These are phyloP conservation scores for Diarsia brunnea DNA, from an alignment of 2,888 invertebrate species.

Conservation along the genomic window DNA sequence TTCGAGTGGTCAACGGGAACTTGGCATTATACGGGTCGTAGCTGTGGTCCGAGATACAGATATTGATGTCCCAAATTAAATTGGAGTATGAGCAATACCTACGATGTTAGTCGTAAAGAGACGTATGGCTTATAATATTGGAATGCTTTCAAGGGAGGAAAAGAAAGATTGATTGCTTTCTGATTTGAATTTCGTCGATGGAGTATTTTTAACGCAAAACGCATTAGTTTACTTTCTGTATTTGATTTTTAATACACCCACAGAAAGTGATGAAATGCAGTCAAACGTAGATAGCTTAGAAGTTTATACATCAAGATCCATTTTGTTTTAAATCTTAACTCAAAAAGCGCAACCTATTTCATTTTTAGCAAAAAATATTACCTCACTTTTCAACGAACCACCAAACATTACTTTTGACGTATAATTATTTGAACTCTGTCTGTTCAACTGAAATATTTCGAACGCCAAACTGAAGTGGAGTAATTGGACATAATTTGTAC, in stretches of 20 bases:
- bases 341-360: background rate
- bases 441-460: constrained; percentile 41
- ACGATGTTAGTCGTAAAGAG: constrained; percentile 9
- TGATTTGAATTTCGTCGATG: constrained; percentile 17
- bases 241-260: background rate
- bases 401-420: constrained; percentile 27
- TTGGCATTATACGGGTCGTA: constrained; percentile 27
- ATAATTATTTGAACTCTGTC: constrained; percentile 17
- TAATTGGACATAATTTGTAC: constrained; percentile 62
- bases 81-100: constrained; percentile 8
- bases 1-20: constrained; percentile 44
- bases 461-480: constrained; percentile 50
- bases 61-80: constrained; percentile 40
- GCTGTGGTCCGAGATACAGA: constrained; percentile 12
- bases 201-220: constrained; percentile 8
- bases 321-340: background rate
- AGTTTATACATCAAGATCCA: background rate
- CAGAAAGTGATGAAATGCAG: constrained; percentile 5
- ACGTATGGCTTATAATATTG: constrained; percentile 24
- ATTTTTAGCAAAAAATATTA: background rate
- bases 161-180: constrained; percentile 54
- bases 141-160: constrained; percentile 50
- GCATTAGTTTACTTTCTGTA: background rate
- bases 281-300: background rate
- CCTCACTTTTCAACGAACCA: constrained; percentile 21